Base-by-base conservation (phyloP, 1,140 invertebrate genomes). In the Cepaea nemoralis region DNA sequence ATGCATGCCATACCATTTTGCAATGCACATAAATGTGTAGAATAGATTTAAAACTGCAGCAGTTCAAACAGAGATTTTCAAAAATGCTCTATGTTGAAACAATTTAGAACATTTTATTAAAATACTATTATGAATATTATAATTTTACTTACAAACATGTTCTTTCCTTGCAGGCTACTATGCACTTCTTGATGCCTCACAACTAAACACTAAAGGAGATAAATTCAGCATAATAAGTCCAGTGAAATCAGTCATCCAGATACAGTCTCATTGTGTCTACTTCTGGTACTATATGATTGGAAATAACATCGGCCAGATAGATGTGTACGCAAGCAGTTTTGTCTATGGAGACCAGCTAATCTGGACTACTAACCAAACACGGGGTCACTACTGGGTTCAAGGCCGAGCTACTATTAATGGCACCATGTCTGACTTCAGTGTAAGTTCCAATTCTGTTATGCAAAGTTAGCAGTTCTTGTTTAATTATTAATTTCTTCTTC, bases 251-350 rank as follows among this genome's bases (percentile, higher is more conserved):
- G 76, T 82, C 12, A 76, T 81, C 24, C 73, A 66, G 16, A 63
- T 73, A 14, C 69, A 78, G 42, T 48, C 77, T 50, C 48, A 86
- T n/a, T 91, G 90, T 85, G 81, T 91, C 8, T 83, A 83, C 5
- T 96, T 96, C 89, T 96, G 93, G 93, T 94, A 93, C 86, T 95
- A 96, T 86, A 96, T 96, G 95, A 95, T 93, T 86, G 95, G 95
- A 14, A 63, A 48, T 14, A 79, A 88, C n/a, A 83, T 89, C 37
- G 89, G 86, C 37, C 45, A 27, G 33, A 85, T 91, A 5, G 87
- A 87, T 71, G 78, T 91, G 39, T 89, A 88, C 71, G 70, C 85
- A 10, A 85, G 84, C 66, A 73, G 70, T 31, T 77, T 85, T 35
- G 83, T 78, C n/a, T 39, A 77, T 16, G 67, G 10, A 55, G 75